phyloP scores from a whole-genome alignment of 1,140 invertebrate species.

The Bombus haemorrhoidalis region DNA sequence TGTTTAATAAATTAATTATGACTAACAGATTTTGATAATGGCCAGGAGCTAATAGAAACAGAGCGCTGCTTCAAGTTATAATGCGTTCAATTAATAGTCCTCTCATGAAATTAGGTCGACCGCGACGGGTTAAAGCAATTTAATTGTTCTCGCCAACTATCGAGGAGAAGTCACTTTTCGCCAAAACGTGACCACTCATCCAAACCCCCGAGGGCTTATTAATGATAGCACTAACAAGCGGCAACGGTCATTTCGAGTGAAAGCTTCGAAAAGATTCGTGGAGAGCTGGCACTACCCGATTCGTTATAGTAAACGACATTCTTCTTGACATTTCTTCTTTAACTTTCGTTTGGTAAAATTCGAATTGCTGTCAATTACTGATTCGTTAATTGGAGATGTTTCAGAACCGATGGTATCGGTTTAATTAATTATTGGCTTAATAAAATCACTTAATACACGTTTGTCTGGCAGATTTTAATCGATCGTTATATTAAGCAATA shows the following conservation, averaged over 20 bases:
- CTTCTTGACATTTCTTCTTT: too few species aligned
- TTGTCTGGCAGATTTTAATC: too few species aligned
- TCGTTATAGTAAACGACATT: background rate
- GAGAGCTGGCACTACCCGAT: background rate
- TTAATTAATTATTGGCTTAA: too few species aligned
- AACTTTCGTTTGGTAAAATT: background rate
- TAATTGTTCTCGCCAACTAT: conserved; percentile 32
- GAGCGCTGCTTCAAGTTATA: conserved; percentile 10
- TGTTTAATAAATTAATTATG: conserved; percentile 20
- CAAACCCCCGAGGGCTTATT: background rate
- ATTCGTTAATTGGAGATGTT: background rate
- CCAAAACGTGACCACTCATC: background rate
- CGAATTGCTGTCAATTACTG: background rate
- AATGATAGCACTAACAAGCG: background rate
- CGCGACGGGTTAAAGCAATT: conserved; percentile 25
- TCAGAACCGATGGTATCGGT: background rate
- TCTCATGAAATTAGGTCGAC: conserved; percentile 25
- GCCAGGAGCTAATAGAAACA: conserved; percentile 28
- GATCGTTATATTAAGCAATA: too few species aligned
- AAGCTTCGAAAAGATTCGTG: background rate
- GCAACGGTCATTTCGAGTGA: background rate
- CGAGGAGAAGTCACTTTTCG: background rate
- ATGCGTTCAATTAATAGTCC: conserved; percentile 33
- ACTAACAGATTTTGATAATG: conserved; percentile 19
- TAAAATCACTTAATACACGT: too few species aligned